Percentiles rank a stretch among this genome's conserved stretches.
These are phyloP conservation scores for Sphaerodactylus townsendi DNA, from an alignment of 2,113 vertebrate genomes.

Conservation along the genomic window DNA sequence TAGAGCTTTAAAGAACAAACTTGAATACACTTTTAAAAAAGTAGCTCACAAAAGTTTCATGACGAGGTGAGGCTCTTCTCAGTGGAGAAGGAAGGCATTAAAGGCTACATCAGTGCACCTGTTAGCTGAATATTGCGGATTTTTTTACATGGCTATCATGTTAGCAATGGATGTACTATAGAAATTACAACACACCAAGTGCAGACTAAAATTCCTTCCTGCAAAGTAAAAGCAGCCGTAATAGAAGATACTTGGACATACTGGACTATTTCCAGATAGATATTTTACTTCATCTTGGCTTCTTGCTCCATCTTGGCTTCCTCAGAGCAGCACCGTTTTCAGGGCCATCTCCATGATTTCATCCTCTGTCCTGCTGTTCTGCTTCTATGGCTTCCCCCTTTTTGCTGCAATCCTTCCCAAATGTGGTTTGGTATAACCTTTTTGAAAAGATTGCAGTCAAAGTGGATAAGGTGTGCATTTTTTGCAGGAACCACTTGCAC, in stretches of 20 bases:
- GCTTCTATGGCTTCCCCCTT: too few relatives aligned
- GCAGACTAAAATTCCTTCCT: background rate
- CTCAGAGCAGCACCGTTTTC: too few relatives aligned
- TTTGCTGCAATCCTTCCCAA: too few relatives aligned
- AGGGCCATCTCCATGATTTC: too few relatives aligned
- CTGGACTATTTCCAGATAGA: background rate
- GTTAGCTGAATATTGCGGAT: background rate
- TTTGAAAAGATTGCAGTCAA: too few relatives aligned
- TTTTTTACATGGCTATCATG: background rate
- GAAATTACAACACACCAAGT: background rate
- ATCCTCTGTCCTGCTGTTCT: too few relatives aligned
- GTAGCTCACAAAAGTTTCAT: background rate
- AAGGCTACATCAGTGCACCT: background rate
- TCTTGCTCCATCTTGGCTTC: too few relatives aligned
- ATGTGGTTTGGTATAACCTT: too few relatives aligned
- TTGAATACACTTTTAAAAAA: background rate
- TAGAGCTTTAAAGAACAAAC: background rate
- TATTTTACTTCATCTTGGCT: too few relatives aligned
- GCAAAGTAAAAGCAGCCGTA: background rate
- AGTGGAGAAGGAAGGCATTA: background rate
- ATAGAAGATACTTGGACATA: background rate
- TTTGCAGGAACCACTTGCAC: too few relatives aligned
- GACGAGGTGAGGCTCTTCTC: background rate
- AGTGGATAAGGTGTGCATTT: too few relatives aligned
- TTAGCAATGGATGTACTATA: background rate